Evolutionary conservation across 2,113 vertebrate species (phyloP), one percentile per base, ranked within the genome.

Genomic region (Ptilonorhynchus violaceus): DNA sequence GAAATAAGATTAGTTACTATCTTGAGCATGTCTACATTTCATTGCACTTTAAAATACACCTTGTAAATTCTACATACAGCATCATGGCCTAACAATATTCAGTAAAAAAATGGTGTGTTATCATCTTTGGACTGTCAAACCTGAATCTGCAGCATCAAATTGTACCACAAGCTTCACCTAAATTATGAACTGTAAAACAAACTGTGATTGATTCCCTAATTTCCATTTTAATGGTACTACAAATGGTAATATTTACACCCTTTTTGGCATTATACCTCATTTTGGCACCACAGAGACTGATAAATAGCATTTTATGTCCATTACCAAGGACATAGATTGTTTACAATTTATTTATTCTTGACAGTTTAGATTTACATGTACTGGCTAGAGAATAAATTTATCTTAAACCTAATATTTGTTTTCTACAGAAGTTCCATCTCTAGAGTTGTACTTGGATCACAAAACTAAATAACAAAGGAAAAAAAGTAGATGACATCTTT

Each of bases 151-250:
- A 92, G 41, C 53, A 82, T 52, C 69, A 58, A 84, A 85, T 13
- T 58, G 23, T 52, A 78, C n/a, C 41, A 76, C 85, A 72, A 76
- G 11, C 30, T 59, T 85, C 85, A 85, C 25, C 19, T 92, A 81
- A 95, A 93, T 91, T 91, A 95, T 56, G 41, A 89, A 58, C 46
- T 86, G 58, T 63, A 81, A 53, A 86, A 72, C 69, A 85, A 95
- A 62, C 14, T 7, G 58, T 94, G 88, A 96, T 7, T 68, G 37
- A 96, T 94, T 89, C 58, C 62, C 67, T 96, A 46, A 96, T 96
- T 95, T 96, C 68, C 89, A 94, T 97, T 95, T 97, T 96, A 97
- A 96, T 93, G 60, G 46, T 69, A 92, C 77, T 91, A 88, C 68
- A 93, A 94, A 92, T 79, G 59, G 69, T 49, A 95, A 95, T 91